A percentile compares a stretch with the other conserved stretches of the same genome.
Evolutionary conservation across 2,888 invertebrate genomes (phyloP).

Genomic region (Tanytarsus gracilentus): DNA sequence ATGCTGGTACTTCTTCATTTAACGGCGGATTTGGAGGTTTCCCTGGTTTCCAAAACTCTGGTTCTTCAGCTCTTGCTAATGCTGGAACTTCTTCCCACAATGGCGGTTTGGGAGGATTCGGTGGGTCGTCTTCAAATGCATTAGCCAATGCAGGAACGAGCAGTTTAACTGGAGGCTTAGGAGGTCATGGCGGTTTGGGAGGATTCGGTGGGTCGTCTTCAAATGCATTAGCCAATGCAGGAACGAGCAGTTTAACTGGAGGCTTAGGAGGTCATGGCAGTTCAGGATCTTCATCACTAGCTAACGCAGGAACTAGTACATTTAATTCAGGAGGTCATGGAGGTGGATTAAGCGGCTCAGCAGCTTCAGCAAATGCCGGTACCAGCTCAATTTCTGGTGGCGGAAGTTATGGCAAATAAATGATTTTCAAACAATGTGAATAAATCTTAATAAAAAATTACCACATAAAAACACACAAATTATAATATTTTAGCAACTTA

Average conservation of each 20-base stretch:
- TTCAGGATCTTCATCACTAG: background rate
- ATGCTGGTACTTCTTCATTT: background rate
- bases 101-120: background rate
- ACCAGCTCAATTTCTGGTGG: background rate
- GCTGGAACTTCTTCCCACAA: no score
- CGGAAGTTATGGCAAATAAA: constrained; percentile 2
- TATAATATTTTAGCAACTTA: no score
- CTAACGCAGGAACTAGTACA: background rate
- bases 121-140: background rate
- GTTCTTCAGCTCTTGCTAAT: no score
- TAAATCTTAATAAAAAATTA: no score
- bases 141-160: background rate
- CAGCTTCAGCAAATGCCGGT: background rate
- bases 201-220: no score
- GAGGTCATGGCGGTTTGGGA: background rate
- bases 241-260: background rate
- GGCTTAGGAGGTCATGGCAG: background rate
- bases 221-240: background rate
- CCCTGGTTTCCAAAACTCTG: background rate
- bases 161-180: background rate
- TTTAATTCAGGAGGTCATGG: background rate
- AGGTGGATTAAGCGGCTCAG: background rate
- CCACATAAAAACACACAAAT: no score
- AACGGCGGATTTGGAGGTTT: background rate
- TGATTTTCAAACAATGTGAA: background rate